Evolutionary conservation across 2,113 vertebrate genomes (phyloP).

Genomic region (Lucifuga dentata): DNA sequence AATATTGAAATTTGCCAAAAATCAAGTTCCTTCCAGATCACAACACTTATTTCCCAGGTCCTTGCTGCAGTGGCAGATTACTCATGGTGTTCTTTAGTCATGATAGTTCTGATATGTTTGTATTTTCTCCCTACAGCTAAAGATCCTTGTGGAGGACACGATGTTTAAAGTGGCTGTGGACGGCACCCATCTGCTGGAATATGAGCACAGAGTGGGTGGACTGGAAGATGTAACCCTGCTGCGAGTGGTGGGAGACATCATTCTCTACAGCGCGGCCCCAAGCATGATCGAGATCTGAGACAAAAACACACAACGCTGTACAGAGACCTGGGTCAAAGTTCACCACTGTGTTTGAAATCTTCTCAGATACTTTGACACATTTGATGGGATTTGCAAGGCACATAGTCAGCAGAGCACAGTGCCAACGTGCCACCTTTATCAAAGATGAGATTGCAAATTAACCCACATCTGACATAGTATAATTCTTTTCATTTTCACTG

Average conservation of each 20-base stretch:
- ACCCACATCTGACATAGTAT: constrained; percentile 17
- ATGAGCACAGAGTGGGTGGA: constrained; percentile 80
- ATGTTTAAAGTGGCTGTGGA: constrained; percentile 84
- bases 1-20: no score
- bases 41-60: no score
- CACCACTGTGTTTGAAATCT: constrained; percentile 31
- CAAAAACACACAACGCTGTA: not conserved
- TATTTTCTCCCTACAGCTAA: constrained; percentile 69
- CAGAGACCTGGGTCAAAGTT: constrained; percentile 18
- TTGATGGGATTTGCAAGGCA: constrained; percentile 38
- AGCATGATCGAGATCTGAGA: constrained; percentile 78
- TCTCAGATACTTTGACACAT: constrained; percentile 22
- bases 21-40: no score
- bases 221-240: constrained; percentile 82
- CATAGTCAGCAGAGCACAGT: constrained; percentile 37
- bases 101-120: no score
- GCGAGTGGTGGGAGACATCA: constrained; percentile 77
- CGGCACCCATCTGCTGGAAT: constrained; percentile 83
- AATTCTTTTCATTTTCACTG: constrained; percentile 28
- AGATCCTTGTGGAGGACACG: constrained; percentile 84
- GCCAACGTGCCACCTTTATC: constrained; percentile 39
- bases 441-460: constrained; percentile 39
- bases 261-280: constrained; percentile 78
- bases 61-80: not conserved
- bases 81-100: not conserved